phyloP scores from a whole-genome alignment of 2,113 vertebrate genomes.

The Nycticebus coucang region DNA sequence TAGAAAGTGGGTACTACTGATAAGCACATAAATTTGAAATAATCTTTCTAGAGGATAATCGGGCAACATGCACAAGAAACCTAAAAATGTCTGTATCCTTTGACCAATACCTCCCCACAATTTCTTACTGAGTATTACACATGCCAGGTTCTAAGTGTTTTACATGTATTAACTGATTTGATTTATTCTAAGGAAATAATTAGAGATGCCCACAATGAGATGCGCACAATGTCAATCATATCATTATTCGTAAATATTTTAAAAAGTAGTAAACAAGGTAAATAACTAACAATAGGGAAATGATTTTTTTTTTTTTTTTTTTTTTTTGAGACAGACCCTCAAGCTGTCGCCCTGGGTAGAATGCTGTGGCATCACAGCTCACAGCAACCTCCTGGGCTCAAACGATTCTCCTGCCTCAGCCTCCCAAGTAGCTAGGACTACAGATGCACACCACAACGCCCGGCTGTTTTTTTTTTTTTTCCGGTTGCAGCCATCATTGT shows the following conservation, averaged over 20 bases:
- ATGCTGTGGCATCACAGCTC: too few relatives aligned
- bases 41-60: constrained; percentile 1
- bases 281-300: not conserved
- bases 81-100: constrained; percentile 36
- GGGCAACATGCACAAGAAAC: not conserved
- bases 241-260: constrained; percentile 28
- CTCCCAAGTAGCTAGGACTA: too few relatives aligned
- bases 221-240: not conserved
- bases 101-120: constrained; percentile 39
- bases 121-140: not conserved
- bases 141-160: constrained; percentile 4
- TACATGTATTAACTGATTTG: constrained; percentile 28
- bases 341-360: too few relatives aligned
- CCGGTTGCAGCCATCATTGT: too few relatives aligned
- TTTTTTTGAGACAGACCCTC: too few relatives aligned
- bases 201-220: not conserved
- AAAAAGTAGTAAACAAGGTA: constrained; percentile 8
- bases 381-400: too few relatives aligned
- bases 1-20: not conserved
- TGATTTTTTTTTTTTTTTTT: not conserved
- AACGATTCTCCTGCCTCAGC: too few relatives aligned
- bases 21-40: not conserved
- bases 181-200: constrained; percentile 47
- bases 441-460: too few relatives aligned
- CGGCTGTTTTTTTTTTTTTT: too few relatives aligned